A percentile compares a stretch with the other conserved stretches of the same genome.
Evolutionary conservation across 2,113 vertebrate species (phyloP).

Genomic region (Orcinus orca): DNA sequence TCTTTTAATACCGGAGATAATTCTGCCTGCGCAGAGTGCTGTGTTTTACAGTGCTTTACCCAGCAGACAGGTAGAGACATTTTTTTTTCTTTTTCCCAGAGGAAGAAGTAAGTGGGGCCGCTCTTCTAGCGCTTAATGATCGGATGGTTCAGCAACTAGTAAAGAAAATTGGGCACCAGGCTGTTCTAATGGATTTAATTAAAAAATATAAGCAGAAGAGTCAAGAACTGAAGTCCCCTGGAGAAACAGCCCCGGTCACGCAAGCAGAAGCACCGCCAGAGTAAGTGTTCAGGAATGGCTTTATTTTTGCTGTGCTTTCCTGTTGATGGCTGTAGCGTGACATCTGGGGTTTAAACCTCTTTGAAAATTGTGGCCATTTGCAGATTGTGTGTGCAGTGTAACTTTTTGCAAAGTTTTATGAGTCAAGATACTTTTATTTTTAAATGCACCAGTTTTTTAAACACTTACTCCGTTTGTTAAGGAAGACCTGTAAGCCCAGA

Average conservation of each 20-base stretch:
- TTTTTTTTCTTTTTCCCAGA: slow-evolving; percentile 71
- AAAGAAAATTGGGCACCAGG: slow-evolving; percentile 86
- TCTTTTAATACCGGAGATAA: background rate
- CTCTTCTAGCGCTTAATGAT: slow-evolving; percentile 84
- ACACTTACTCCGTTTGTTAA: background rate
- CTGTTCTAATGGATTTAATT: slow-evolving; percentile 83
- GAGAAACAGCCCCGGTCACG: slow-evolving; percentile 25
- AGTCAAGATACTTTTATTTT: background rate
- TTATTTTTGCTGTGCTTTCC: background rate
- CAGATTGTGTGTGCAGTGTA: background rate
- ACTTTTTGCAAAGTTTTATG: background rate
- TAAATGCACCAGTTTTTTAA: background rate
- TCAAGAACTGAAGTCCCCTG: background rate
- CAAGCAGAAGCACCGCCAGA: slow-evolving; percentile 32
- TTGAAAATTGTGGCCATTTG: background rate
- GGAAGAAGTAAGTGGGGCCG: slow-evolving; percentile 83
- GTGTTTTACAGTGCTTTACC: background rate
- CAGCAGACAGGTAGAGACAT: background rate
- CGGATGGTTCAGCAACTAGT: slow-evolving; percentile 84
- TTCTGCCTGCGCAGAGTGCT: background rate
- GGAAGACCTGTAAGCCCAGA: background rate
- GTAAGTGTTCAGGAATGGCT: slow-evolving; percentile 68
- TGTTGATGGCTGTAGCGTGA: rapidly evolving
- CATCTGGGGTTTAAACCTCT: background rate
- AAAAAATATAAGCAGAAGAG: slow-evolving; percentile 78